Evolutionary conservation across 2,113 vertebrate genomes (phyloP).

Genomic region (Ptilorrhoa leucosticta): DNA sequence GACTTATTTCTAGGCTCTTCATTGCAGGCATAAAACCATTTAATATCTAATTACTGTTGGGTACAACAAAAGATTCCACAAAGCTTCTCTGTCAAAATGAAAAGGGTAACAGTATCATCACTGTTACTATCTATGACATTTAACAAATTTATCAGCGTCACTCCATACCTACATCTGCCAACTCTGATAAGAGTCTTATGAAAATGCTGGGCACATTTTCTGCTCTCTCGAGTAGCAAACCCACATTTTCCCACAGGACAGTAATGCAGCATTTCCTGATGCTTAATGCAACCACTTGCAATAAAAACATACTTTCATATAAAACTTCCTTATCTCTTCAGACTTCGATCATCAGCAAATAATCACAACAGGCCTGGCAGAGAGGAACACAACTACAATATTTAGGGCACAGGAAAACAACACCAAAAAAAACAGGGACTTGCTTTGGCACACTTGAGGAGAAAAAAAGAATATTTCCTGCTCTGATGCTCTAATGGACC

Average conservation of each 20-base stretch:
- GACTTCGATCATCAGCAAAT: background rate
- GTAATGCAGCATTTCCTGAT: background rate
- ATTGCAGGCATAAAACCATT: background rate
- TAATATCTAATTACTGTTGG: background rate
- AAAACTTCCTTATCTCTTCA: background rate
- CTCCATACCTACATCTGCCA: background rate
- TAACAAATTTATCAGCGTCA: background rate
- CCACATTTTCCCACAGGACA: background rate
- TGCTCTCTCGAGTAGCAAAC: background rate
- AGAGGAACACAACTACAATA: background rate
- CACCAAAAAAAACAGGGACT: background rate
- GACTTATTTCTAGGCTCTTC: background rate
- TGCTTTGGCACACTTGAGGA: background rate
- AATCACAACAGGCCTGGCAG: background rate
- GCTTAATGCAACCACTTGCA: background rate
- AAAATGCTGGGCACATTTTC: background rate
- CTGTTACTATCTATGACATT: background rate
- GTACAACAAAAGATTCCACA: background rate
- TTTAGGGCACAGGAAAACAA: background rate
- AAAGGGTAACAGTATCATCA: background rate
- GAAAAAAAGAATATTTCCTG: background rate
- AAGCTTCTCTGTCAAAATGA: background rate
- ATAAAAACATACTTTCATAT: background rate
- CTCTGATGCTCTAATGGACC: background rate
- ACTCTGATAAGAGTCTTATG: rapidly evolving